Evolutionary conservation across 2,113 vertebrate species (phyloP), one percentile per base, ranked within the genome.

Genomic region (Lophochroa leadbeateri): DNA sequence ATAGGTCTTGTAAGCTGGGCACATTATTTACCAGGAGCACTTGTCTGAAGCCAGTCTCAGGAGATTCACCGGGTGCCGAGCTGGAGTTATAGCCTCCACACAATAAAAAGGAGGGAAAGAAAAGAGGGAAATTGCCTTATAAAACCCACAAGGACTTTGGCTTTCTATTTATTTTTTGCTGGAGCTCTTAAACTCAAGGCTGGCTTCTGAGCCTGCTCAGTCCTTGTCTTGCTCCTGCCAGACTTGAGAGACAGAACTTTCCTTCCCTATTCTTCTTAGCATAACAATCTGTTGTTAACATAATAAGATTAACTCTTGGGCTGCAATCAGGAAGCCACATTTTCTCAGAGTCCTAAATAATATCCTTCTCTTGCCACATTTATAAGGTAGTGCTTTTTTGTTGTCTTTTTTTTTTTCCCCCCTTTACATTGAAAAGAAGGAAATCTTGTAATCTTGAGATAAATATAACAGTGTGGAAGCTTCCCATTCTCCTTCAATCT

Each of bases 401-500:
- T 24, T 2, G 9, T 10, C 43, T 28, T 28, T 28, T 28, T 28
- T 1, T 31, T 24, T 9, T 18, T 6, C 11, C 1, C 2, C 7
- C 9, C 10, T 79, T 90, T 68, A 31, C 61, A 80, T 76, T 35
- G 28, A 47, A 63, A 57, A 77, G 87, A 82, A 83, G 18, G 57
- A 90, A 94, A 88, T 90, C 85, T 91, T 95, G 90, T 88, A 94
- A 95, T 97, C 96, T 96, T 75, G 70, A 97, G 94, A 96, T 93
- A 97, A 96, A 96, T 92, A 86, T 49, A 97, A 90, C 55, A 31
- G 96, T 58, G 86, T 90, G 79, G 81, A 97, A 97, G 95, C 97
- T 97, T 96, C 94, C 91, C 88, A 88, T 96, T 97, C 88, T 93
- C 91, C 92, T 93, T 90, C 91, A 88, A 94, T 97, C 92, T 97